Evolutionary conservation across 1,140 invertebrate species (phyloP), one percentile per base, ranked within the genome.

Genomic region (Phenacoccus solenopsis): DNA sequence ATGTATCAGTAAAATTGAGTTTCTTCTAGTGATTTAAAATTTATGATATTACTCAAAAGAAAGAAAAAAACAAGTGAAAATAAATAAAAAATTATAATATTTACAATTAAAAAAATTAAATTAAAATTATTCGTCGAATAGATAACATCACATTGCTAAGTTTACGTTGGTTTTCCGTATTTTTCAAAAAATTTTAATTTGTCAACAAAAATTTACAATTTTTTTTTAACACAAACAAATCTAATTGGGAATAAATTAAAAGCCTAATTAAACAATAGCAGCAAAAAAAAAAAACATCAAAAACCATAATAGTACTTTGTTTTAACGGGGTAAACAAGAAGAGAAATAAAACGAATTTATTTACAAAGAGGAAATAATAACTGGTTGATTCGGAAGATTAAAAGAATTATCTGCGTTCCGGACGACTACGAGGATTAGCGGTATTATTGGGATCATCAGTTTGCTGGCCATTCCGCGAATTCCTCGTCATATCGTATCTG

Each of bases 401-500:
- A 64, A 64, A 64, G 12, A 25, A 10, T 64, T 27, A 64, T 27
- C 59, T 64, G 59, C 59, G 59, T 27, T 64, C 59, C 13, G 59
- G 2, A 9, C 59, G 59, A 64, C 3, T 64, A 24, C 59, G 22
- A 25, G 59, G 10, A 27, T 64, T 64, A 64, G 10, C 25, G 20
- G 59, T 64, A 27, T 27, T 64, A 64, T 27, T 64, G 25, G 59
- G 25, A 10, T 64, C 59, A 64, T 64, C 59, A 24, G 22, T 27
- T 64, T 64, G 59, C 25, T 64, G 59, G 20, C 59, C 59, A 64
- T 64, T 64, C 13, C 59, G 59, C 21, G 59, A 27, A n/a, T 64
- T 64, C 25, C 59, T 64, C 2, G 59, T 25, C 59, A 64, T 25
- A 64, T 64, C 59, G 59, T 64, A 64, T 64, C 59, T 64, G 25